Conservation (phyloP, 2,888 invertebrate species). For the Lycia hirtaria region DNA sequence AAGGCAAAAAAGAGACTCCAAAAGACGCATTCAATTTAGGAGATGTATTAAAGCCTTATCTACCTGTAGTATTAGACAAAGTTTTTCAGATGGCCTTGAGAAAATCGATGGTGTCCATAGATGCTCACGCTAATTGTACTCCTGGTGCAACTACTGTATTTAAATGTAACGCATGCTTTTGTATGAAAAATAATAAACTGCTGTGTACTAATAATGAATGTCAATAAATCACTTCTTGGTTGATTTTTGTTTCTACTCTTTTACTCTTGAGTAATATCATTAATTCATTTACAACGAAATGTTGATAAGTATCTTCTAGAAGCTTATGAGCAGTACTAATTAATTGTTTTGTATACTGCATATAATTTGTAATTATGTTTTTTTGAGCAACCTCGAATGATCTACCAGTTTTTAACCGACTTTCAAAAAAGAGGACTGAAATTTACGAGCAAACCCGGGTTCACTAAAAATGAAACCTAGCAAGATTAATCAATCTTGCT, state of each 20-base stretch:
- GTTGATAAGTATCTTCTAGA: no score
- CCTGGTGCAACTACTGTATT: slow-evolving; percentile 50
- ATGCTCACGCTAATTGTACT: slow-evolving; percentile 46
- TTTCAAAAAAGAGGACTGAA: no score
- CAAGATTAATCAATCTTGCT: no score
- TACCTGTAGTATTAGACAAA: slow-evolving; percentile 54
- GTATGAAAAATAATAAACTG: slow-evolving; percentile 63
- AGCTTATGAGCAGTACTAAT: no score
- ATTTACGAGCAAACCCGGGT: no score
- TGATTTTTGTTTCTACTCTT: neutral
- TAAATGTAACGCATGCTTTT: slow-evolving; percentile 66
- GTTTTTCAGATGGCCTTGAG: slow-evolving; percentile 54
- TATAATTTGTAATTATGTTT: no score
- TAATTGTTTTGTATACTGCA: no score
- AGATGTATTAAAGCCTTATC: slow-evolving; percentile 41
- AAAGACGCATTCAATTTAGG: slow-evolving; percentile 22
- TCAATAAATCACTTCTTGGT: slow-evolving; percentile 33
- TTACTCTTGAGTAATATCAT: no score
- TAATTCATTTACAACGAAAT: no score
- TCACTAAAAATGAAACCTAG: no score
- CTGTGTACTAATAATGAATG: slow-evolving; percentile 64
- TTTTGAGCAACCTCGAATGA: no score
- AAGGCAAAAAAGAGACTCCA: neutral
- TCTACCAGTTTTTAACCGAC: no score
- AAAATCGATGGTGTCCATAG: slow-evolving; percentile 59